These are phyloP conservation scores for Pristionchus japonicus DNA, from an alignment of 2,888 invertebrate genomes.

Conservation along the genomic window DNA sequence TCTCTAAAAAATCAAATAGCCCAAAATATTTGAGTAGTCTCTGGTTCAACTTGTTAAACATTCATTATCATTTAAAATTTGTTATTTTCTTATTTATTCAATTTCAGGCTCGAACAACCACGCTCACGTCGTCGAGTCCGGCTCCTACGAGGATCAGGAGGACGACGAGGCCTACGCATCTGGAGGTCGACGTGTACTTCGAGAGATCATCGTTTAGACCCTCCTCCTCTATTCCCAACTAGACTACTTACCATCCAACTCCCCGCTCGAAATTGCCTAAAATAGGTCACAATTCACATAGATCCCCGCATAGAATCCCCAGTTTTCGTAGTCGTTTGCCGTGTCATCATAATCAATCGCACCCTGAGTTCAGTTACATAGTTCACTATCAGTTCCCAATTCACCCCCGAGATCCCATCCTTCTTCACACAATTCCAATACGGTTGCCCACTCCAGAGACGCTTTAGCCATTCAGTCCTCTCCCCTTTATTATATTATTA, in stretches of 20 bases:
- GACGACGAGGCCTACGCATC: conserved; percentile 50
- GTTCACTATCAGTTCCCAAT: background rate
- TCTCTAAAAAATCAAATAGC: background rate
- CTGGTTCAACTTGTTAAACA: background rate
- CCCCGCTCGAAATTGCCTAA: background rate
- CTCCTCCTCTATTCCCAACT: background rate
- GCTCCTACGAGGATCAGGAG: conserved; percentile 24
- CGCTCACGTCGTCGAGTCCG: conserved; percentile 1
- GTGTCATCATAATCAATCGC: background rate
- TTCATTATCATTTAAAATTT: background rate
- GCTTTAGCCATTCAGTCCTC: conserved; percentile 41
- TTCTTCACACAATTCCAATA: background rate
- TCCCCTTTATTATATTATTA: background rate
- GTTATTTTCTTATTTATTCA: background rate
- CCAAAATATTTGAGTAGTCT: background rate
- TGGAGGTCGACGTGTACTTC: conserved; percentile 56
- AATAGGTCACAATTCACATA: conserved; percentile 27
- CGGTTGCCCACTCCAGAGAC: conserved; percentile 18
- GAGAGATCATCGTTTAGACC: conserved; percentile 60
- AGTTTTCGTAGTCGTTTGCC: background rate
- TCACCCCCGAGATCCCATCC: background rate
- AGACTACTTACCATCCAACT: background rate
- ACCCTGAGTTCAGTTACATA: background rate
- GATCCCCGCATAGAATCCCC: conserved; percentile 17
- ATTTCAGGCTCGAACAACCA: background rate